A percentile compares a stretch with the other conserved stretches of the same genome.
Evolutionary conservation across 1,140 invertebrate genomes (phyloP).

Genomic region (Galendromus occidentalis): DNA sequence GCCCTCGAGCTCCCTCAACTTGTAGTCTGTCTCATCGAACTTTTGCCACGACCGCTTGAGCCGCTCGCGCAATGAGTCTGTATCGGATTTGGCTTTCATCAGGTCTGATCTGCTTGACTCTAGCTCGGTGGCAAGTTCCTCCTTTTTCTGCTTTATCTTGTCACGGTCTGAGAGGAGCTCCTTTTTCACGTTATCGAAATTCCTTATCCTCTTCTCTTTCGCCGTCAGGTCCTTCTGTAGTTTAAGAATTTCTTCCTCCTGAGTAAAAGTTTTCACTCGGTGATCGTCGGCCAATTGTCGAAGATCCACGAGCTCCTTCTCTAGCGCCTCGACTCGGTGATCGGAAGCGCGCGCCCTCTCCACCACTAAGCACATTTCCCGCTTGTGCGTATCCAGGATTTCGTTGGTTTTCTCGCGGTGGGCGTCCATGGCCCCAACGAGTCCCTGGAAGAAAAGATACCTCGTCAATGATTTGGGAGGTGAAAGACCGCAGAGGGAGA

Average conservation of each 20-base stretch:
- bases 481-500: no score
- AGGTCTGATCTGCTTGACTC: neutral
- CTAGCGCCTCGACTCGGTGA: neutral
- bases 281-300: neutral
- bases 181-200: conserved; percentile 4
- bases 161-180: neutral
- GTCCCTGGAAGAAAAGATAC: neutral
- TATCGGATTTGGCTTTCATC: neutral
- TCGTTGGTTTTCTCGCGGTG: neutral
- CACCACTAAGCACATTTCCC: neutral
- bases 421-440: neutral
- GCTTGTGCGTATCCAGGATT: conserved; percentile 4
- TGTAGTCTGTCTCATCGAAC: neutral
- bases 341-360: neutral
- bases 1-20: neutral
- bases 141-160: neutral
- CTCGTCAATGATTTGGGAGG: no score
- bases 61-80: neutral
- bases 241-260: neutral
- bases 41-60: neutral
- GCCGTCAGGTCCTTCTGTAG: neutral
- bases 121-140: neutral
- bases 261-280: neutral
- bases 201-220: neutral
- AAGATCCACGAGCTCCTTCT: neutral